Evolutionary conservation across 2,113 vertebrate species (phyloP), one percentile per base, ranked within the genome.

Genomic region (Coregonus clupeaformis): DNA sequence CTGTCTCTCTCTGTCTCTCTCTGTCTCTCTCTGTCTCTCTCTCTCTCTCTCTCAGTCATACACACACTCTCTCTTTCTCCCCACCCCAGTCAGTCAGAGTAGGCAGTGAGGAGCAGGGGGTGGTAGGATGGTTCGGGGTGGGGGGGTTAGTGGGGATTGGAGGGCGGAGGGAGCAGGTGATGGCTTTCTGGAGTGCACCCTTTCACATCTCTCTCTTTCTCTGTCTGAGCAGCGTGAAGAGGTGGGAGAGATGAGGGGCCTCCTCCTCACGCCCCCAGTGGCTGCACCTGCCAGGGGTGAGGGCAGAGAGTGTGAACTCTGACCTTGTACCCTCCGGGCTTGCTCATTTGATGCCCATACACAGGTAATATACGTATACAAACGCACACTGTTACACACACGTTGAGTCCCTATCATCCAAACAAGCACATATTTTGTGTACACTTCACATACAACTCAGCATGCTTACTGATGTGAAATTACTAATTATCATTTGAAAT

Each of bases 191-290:
- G 91, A 93, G 91, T 82, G 92, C 91, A 88, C 89, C 90, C 91
- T 91, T 93, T 93, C 90, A 92, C 89, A 91, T 89, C 91, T 90
- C 91, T 93, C 91, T 91, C 88, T 92, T 93, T 93, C 91, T 92
- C 86, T 85, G 71, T 78, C 88, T 92, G 92, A 92, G 91, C 91
- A 89, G 92, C 90, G 89, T 92, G 91, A 92, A 93, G 91, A 94
- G 91, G 91, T 92, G 89, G 91, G 90, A 89, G 90, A 89, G 87
- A 84, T 77, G 89, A 90, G 77, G 78, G 91, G 91, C 90, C 84
- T 72, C 90, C 90, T 90, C 88, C 90, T 85, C 87, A 88, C 89
- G 77, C 87, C 89, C 84, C 89, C 89, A 86, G 88, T 87, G 87
- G 87, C 87, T 92, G 92, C 91, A 92, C 92, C 92, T 92, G 91